A percentile compares a stretch with the other conserved stretches of the same genome.
Evolutionary conservation across 2,113 vertebrate species (phyloP).

Genomic region (Pyrgilauda ruficollis): DNA sequence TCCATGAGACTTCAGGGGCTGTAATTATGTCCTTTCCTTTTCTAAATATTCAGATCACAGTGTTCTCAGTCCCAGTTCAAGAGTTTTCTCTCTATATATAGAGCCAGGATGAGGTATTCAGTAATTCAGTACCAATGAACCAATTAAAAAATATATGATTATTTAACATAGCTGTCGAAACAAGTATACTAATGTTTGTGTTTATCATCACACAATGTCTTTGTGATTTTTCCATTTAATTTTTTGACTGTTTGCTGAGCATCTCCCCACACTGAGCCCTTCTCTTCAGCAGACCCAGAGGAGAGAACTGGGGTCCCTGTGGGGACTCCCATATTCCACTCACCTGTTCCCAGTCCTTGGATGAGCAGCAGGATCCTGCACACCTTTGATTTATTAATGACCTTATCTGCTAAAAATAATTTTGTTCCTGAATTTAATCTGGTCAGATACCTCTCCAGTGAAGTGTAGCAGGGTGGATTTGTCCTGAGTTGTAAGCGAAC

Average conservation of each 20-base stretch:
- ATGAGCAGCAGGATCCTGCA: neutral
- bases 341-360: neutral
- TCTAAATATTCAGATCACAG: neutral
- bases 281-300: neutral
- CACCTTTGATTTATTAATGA: accelerated
- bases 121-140: neutral
- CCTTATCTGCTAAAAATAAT: neutral
- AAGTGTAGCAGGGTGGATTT: neutral
- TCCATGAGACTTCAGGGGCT: neutral
- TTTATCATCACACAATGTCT: neutral
- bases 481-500: neutral
- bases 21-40: neutral
- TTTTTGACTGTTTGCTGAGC: neutral
- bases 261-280: neutral
- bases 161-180: neutral
- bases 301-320: neutral
- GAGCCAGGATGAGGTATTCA: neutral
- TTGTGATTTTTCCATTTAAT: neutral
- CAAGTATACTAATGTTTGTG: neutral
- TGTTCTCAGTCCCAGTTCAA: neutral
- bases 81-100: neutral
- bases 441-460: accelerated
- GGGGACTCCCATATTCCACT: neutral
- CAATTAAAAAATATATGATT: neutral
- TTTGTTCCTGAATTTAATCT: neutral